Conservation (phyloP, 2,113 vertebrate species). For the Pyxicephalus adspersus region DNA sequence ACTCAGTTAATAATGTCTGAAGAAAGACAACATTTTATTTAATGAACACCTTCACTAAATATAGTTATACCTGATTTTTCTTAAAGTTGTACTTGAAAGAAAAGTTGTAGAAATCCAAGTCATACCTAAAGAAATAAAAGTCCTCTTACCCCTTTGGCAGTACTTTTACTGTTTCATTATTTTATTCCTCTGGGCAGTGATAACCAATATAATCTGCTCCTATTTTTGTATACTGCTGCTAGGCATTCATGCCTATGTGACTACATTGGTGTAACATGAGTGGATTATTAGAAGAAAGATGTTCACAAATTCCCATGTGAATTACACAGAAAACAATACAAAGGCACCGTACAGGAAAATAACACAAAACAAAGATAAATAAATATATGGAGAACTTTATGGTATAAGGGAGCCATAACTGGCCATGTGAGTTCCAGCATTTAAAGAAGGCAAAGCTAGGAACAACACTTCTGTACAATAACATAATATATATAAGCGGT, state of each 20-base stretch:
- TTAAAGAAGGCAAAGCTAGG: too few relatives aligned
- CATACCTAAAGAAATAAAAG: neutral
- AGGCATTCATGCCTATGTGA: neutral
- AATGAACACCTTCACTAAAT: neutral
- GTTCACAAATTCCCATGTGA: neutral
- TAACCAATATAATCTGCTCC: neutral
- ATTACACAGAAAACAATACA: neutral
- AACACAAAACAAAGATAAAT: neutral
- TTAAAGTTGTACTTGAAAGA: neutral
- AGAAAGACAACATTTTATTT: neutral
- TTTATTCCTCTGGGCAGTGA: slow-evolving; percentile 8
- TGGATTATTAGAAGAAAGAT: slow-evolving; percentile 18
- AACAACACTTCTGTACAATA: too few relatives aligned
- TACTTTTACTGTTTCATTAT: slow-evolving; percentile 12
- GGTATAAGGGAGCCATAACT: too few relatives aligned
- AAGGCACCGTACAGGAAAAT: neutral
- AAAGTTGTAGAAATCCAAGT: neutral
- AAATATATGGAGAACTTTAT: neutral
- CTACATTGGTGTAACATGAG: slow-evolving; percentile 1
- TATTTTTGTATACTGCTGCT: neutral
- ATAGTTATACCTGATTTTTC: neutral
- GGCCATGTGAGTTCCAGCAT: too few relatives aligned
- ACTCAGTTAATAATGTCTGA: neutral
- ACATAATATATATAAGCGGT: too few relatives aligned
- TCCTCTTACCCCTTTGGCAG: neutral